Percentiles rank a stretch among this genome's conserved stretches.
phyloP scores from a whole-genome alignment of 2,113 vertebrate genomes.

The Osmerus eperlanus region DNA sequence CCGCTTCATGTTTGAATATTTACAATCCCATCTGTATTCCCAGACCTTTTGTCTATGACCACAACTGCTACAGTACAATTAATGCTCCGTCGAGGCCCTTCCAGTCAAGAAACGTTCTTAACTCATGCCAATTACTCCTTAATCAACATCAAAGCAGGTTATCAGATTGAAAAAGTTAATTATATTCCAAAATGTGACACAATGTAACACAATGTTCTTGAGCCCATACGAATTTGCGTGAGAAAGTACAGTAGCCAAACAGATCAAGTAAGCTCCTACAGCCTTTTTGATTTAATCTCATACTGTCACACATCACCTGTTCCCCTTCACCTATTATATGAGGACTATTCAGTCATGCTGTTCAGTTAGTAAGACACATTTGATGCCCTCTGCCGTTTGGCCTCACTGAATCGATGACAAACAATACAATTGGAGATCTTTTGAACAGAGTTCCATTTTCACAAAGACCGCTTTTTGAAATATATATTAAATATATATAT shows the following conservation, averaged over 20 bases:
- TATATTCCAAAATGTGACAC: background rate
- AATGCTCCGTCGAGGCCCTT: too few species aligned
- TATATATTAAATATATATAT: slow-evolving; percentile 24
- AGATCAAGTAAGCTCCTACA: background rate
- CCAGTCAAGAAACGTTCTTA: too few species aligned
- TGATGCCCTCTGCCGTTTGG: background rate
- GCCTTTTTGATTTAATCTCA: background rate
- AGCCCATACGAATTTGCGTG: background rate
- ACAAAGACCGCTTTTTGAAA: slow-evolving; percentile 45
- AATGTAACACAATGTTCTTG: background rate
- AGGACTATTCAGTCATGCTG: too few species aligned
- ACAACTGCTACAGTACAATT: background rate
- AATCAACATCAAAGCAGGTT: too few species aligned
- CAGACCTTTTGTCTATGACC: background rate
- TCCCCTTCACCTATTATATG: too few species aligned
- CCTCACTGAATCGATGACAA: background rate
- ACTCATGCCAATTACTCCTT: too few species aligned
- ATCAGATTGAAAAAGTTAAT: too few species aligned
- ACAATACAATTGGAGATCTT: background rate
- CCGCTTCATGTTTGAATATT: background rate
- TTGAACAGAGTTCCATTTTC: slow-evolving; percentile 42
- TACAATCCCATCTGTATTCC: background rate
- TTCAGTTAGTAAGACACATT: background rate
- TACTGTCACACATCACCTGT: background rate
- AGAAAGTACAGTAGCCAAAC: background rate